Conservation (phyloP, 2,797 vertebrate genomes). For the Caiman crocodilus region DNA sequence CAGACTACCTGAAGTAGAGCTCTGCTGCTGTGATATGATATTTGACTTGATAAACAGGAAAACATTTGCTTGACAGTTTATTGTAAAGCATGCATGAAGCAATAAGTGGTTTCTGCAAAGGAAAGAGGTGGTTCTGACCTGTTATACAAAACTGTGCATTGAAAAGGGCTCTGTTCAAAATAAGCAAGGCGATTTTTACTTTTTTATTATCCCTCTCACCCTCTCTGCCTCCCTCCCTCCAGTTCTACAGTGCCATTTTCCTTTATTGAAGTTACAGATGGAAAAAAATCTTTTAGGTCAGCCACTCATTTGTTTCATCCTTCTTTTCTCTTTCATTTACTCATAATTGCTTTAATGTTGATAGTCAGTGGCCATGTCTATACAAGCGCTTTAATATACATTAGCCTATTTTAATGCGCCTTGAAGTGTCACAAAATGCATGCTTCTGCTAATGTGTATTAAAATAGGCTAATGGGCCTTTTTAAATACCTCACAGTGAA, state of each 20-base stretch:
- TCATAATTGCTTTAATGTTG: background rate
- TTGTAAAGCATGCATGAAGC: background rate
- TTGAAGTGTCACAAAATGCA: too few relatives aligned
- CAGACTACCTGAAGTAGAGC: background rate
- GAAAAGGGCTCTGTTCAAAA: constrained; percentile 37
- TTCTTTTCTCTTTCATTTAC: background rate
- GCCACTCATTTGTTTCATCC: background rate
- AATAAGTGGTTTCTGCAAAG: constrained; percentile 10
- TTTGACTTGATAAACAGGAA: constrained; percentile 17
- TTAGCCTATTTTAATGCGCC: too few relatives aligned
- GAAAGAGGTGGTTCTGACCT: background rate
- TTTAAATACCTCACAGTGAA: too few relatives aligned
- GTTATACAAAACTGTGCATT: constrained; percentile 47
- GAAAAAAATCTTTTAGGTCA: background rate
- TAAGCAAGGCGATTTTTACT: constrained; percentile 24
- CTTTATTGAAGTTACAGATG: background rate
- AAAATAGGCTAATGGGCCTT: too few relatives aligned
- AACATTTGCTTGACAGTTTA: background rate
- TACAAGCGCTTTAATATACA: too few relatives aligned
- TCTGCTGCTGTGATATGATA: background rate
- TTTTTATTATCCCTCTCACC: background rate
- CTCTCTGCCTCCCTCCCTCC: background rate
- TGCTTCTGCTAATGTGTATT: too few relatives aligned
- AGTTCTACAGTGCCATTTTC: background rate
- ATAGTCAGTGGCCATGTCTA: too few relatives aligned